Base-by-base conservation (phyloP, 2,888 invertebrate genomes). In the Mythimna loreyi region DNA sequence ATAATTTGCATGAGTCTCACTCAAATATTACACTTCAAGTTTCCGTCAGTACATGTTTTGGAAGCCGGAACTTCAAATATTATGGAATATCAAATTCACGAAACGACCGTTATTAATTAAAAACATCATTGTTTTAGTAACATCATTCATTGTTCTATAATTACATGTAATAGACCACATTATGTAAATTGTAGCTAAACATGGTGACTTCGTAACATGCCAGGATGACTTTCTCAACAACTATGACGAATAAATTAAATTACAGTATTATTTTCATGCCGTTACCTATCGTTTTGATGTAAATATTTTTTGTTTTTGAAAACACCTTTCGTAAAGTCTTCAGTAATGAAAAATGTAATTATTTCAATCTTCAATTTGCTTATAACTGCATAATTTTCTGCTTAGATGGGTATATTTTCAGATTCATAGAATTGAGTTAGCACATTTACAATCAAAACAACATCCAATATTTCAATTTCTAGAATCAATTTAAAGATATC, bases 211-310 rank as follows among this genome's bases (percentile, higher is more conserved):
- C 78, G 78, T 77, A 82, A 86, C 63, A 76, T 72, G 59, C 64
- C 70, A 78, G 79, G 75, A 79, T 78, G 68, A 62, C 80, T 85
- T 85, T 85, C 82, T 78, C 75, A 83, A 86, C 74, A 74, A 62
- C 30, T 68, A 70, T 72, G 72, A 75, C 63, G 80, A 80, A 84
- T 87, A 84, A 71, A 86, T 86, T 85, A 81, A 82, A 83, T 80
- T 78, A 83, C 59, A 64, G 75, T 62, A 85, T 85, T 86, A 80
- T 86, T 70, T 78, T 75, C 43, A 69, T 63, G 66, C 45, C 56
- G 75, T 1, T 3, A 66, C 43, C 68, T 77, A 55, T 77, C 33
- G 68, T 71, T 73, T 62, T 67, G 63, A 64, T 62, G 66, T 23
- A 56, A 68, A 55, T 63, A 50, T 58, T 81, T 25, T 69, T 65